Conservation (phyloP, 2,797 vertebrate genomes). For the Clamator glandarius region DNA sequence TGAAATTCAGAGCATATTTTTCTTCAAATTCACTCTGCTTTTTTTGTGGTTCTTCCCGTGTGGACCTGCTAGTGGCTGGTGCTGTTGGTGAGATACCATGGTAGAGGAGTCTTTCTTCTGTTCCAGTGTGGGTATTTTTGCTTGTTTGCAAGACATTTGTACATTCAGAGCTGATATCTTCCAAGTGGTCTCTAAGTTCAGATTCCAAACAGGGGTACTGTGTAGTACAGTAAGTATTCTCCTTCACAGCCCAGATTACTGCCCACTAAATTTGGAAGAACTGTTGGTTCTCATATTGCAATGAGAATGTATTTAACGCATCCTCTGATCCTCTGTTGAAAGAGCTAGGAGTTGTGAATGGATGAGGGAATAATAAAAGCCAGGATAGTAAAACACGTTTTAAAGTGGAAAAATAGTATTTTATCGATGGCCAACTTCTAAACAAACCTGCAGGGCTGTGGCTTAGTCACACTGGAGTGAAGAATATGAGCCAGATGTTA, state of each 20-base stretch:
- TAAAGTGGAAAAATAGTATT: neutral
- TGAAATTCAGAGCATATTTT: neutral
- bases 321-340: neutral
- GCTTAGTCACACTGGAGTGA: neutral
- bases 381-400: neutral
- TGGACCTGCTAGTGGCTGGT: neutral
- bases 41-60: neutral
- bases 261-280: neutral
- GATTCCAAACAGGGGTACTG: neutral
- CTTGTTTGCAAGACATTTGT: neutral
- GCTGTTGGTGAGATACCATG: accelerated
- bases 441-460: neutral
- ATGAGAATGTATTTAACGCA: neutral
- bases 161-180: neutral
- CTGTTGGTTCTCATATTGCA: neutral
- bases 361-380: neutral
- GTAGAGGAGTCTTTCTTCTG: neutral
- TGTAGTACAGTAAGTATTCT: neutral
- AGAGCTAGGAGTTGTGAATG: neutral
- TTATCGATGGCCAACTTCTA: neutral
- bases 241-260: neutral
- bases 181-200: neutral
- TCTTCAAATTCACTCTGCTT: neutral
- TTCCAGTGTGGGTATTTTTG: neutral
- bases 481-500: neutral